Evolutionary conservation across 2,888 invertebrate genomes (phyloP), one percentile per base, ranked within the genome.

Genomic region (Gymnosoma rotundatum): DNA sequence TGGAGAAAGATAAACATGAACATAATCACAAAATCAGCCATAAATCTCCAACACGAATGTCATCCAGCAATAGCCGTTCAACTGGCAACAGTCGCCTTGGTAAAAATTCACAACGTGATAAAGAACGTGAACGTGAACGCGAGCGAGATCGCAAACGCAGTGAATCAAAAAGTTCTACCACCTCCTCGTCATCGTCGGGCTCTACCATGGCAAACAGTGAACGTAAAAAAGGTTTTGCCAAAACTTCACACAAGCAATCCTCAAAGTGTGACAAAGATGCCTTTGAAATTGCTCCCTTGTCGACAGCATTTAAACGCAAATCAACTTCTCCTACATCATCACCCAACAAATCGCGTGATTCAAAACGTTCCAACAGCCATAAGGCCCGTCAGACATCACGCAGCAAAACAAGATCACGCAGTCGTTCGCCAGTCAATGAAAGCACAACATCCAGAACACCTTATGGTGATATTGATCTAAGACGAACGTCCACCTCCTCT

Each of bases 241-340:
- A n/a, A 21, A 70, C n/a, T 42, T 61, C 78, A 16, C 66, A 78
- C 45, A 78, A 64, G 10, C 50, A 78, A 38, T 70, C 76, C 0
- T 63, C 83, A 21, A 88, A 86, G 16, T 88, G 87, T 56, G 88
- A 86, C 54, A 83, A 89, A 85, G 87, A 89, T 72, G 87, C 87
- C 10, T 88, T 88, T 84, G 87, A 87, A 70, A 88, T 87, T 73
- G 87, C 86, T 14, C 84, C 88, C 8, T 63, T 87, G 25, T 86
- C 87, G 5, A 83, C 86, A 10, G 82, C 87, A 74, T 87, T 88
- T 42, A 90, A 91, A 81, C 88, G 90, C 5, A 91, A 91, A 83
- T 89, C 89, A 36, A 88, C 87, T 63, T 91, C 91, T 16, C 90
- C 92, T 1, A 74, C 86, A 42, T 87, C 86, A n/a, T 89, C 91